phyloP scores from a whole-genome alignment of 1,140 invertebrate genomes.

The Centruroides vittatus region DNA sequence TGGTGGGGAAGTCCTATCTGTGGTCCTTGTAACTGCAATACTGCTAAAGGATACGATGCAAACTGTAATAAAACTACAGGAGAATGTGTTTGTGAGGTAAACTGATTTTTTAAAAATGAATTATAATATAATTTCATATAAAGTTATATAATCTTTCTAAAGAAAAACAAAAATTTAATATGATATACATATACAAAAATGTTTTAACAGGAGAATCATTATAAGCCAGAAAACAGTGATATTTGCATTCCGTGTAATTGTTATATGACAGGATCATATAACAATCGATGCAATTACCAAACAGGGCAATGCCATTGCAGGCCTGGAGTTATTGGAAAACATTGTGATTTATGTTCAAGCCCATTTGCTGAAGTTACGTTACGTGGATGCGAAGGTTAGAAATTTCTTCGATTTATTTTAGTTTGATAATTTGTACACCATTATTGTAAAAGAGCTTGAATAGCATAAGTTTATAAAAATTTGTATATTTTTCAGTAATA shows the following conservation, averaged over 20 bases:
- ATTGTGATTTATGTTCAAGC: slow-evolving; percentile 82
- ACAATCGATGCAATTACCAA: slow-evolving; percentile 51
- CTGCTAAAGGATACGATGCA: slow-evolving; percentile 67
- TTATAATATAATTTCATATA: neutral
- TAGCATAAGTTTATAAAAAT: too few relatives aligned
- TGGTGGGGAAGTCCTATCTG: slow-evolving; percentile 95
- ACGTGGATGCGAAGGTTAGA: slow-evolving; percentile 40
- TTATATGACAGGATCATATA: slow-evolving; percentile 66
- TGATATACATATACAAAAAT: too few relatives aligned
- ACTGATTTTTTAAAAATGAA: neutral
- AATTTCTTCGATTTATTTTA: neutral
- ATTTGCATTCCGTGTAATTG: slow-evolving; percentile 79
- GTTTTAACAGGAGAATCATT: slow-evolving; percentile 48
- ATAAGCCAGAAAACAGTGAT: slow-evolving; percentile 47
- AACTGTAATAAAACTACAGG: slow-evolving; percentile 86
- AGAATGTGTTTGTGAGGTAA: slow-evolving; percentile 70
- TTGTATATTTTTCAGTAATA: too few relatives aligned
- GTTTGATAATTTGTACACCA: too few relatives aligned
- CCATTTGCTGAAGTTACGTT: slow-evolving; percentile 79
- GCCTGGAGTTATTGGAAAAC: slow-evolving; percentile 68
- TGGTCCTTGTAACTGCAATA: slow-evolving; percentile 80
- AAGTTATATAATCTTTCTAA: neutral
- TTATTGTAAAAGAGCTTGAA: too few relatives aligned
- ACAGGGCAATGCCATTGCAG: slow-evolving; percentile 79
- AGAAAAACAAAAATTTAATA: neutral